These are phyloP conservation scores for Cnemophilus loriae DNA, from an alignment of 2,113 vertebrate species.

Conservation along the genomic window DNA sequence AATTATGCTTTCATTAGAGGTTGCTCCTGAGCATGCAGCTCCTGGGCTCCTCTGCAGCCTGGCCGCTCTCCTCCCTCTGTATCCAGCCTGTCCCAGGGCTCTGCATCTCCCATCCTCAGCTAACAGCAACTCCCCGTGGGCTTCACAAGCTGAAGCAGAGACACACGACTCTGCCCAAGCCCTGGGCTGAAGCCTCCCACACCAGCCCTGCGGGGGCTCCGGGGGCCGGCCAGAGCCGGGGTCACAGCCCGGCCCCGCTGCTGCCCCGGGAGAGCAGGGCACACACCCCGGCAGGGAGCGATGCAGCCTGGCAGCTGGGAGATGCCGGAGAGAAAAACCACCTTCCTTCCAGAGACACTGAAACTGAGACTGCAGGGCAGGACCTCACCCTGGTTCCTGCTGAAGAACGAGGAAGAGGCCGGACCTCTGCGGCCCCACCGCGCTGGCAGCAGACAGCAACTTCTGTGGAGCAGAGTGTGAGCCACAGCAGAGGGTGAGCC, in stretches of 20 bases:
- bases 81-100: fast-evolving
- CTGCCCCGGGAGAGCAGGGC: not conserved
- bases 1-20: not conserved
- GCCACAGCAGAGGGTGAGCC: not conserved
- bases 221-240: not conserved
- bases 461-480: not conserved
- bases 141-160: not conserved
- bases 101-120: not conserved
- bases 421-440: not conserved
- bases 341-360: not conserved
- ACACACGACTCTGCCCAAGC: fast-evolving
- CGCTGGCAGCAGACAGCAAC: not conserved
- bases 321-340: not conserved
- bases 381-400: not conserved
- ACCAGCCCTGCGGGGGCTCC: not conserved
- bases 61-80: not conserved
- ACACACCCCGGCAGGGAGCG: not conserved
- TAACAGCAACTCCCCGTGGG: not conserved
- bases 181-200: not conserved
- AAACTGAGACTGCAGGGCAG: not conserved
- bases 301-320: not conserved
- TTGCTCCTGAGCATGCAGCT: not conserved
- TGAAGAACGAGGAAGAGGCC: not conserved
- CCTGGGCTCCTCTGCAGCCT: not conserved
- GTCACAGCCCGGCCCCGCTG: fast-evolving